Percentiles rank a stretch among this genome's conserved stretches.
phyloP scores from a whole-genome alignment of 2,888 invertebrate genomes.

The Cephus runcator region DNA sequence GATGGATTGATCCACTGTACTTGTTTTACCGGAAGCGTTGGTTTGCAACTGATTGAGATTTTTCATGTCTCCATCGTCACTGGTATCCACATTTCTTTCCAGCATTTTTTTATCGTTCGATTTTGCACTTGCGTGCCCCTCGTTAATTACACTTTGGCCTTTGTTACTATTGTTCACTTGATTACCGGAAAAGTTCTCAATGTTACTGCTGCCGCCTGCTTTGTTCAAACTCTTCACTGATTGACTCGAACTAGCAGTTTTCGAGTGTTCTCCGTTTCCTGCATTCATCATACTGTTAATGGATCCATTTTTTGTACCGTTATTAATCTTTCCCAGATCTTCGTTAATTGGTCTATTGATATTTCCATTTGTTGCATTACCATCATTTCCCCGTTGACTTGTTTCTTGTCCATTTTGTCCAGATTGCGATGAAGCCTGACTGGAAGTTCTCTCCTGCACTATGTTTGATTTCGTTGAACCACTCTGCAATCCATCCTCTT shows the following conservation, averaged over 20 bases:
- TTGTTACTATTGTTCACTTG: neutral
- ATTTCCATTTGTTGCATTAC: neutral
- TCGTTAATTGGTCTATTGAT: neutral
- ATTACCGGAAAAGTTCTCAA: constrained; percentile 13
- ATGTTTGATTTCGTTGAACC: neutral
- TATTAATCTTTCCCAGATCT: neutral
- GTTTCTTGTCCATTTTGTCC: neutral
- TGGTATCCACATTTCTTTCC: neutral
- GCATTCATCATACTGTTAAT: neutral
- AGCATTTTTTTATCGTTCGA: neutral
- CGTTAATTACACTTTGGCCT: neutral
- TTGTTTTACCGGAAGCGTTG: neutral
- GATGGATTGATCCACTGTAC: neutral
- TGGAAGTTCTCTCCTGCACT: neutral
- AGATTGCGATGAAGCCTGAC: neutral
- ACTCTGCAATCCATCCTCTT: neutral
- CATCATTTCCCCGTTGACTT: neutral
- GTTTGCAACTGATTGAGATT: neutral
- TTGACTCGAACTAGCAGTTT: constrained; percentile 23
- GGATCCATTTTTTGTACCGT: neutral
- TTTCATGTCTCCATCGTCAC: neutral
- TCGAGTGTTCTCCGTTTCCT: neutral
- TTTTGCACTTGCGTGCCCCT: neutral
- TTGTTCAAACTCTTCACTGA: constrained; percentile 16
- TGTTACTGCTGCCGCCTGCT: constrained; percentile 10